Evolutionary conservation across 1,140 invertebrate species (phyloP).

Genomic region (Physella acuta): DNA sequence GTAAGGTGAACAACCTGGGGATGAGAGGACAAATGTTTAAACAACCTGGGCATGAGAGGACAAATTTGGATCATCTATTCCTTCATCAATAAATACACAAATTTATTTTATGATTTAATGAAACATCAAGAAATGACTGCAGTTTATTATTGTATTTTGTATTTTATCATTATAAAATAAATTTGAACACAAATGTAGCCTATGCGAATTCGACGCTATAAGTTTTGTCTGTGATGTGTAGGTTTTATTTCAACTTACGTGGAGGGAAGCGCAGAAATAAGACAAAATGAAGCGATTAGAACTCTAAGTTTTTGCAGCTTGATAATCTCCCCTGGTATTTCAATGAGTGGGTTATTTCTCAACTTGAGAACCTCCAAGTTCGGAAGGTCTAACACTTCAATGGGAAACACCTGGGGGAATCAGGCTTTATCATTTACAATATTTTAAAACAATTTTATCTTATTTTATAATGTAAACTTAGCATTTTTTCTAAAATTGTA

Average conservation of each 20-base stretch:
- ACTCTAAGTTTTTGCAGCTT: conserved; percentile 47
- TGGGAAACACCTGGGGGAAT: conserved; percentile 50
- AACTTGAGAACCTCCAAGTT: conserved; percentile 55
- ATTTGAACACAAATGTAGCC: too few species aligned
- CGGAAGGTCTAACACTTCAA: conserved; percentile 46
- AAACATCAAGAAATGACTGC: too few species aligned
- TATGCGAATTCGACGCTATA: too few species aligned
- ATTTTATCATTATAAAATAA: too few species aligned
- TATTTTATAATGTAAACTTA: neutral
- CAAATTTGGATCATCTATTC: too few species aligned
- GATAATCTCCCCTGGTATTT: conserved; percentile 51
- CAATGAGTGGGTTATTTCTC: conserved; percentile 55
- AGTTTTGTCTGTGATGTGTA: too few species aligned
- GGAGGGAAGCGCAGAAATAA: conserved; percentile 48
- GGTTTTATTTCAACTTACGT: too few species aligned
- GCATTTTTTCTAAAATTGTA: neutral
- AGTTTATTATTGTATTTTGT: too few species aligned
- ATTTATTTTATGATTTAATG: too few species aligned
- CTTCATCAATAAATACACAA: too few species aligned
- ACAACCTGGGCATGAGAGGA: too few species aligned
- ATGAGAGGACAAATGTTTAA: conserved; percentile 7
- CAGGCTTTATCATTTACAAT: neutral
- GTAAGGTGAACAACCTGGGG: conserved; percentile 49
- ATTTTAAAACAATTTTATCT: neutral
- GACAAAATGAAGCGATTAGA: conserved; percentile 54